Evolutionary conservation across 30 jellyfish, hydroid and myxozoan genomes (phyloP).

Genomic region (Cassiopea andromeda): DNA sequence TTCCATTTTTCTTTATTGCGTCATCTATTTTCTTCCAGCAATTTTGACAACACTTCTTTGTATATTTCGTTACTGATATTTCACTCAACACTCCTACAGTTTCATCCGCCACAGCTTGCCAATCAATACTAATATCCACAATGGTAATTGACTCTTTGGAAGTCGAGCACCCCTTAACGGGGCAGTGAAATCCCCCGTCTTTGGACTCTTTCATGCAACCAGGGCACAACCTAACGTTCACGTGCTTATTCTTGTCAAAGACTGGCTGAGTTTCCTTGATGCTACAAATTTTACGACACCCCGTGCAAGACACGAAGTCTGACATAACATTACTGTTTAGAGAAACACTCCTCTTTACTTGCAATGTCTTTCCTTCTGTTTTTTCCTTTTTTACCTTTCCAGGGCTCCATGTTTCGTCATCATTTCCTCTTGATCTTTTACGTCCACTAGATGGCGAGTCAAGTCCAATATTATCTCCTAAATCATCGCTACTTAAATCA

Average conservation of each 20-base stretch:
- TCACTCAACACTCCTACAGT: constrained; percentile 7
- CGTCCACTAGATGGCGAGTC: constrained; percentile 34
- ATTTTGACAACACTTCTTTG: constrained; percentile 30
- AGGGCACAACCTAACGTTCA: constrained; percentile 34
- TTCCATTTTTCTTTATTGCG: neutral
- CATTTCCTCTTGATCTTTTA: constrained; percentile 51
- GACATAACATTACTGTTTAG: constrained; percentile 40
- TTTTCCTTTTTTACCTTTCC: constrained; percentile 41
- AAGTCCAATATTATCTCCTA: neutral
- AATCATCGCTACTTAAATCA: constrained; percentile 36
- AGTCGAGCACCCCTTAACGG: constrained; percentile 47
- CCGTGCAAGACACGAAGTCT: constrained; percentile 78
- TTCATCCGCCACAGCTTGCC: constrained; percentile 14
- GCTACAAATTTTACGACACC: constrained; percentile 75
- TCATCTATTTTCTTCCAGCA: constrained; percentile 35
- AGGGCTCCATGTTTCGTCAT: constrained; percentile 63
- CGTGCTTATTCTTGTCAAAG: constrained; percentile 50
- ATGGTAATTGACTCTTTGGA: constrained; percentile 10
- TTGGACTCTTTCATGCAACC: constrained; percentile 31
- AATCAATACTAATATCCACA: constrained; percentile 17
- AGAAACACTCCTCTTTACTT: neutral
- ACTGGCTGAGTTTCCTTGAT: constrained; percentile 61
- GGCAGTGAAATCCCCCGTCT: constrained; percentile 43
- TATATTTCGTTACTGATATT: constrained; percentile 25
- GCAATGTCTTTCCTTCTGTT: neutral